A percentile compares a stretch with the other conserved stretches of the same genome.
Evolutionary conservation across 2,113 vertebrate genomes (phyloP).

Genomic region (Damaliscus lunatus): DNA sequence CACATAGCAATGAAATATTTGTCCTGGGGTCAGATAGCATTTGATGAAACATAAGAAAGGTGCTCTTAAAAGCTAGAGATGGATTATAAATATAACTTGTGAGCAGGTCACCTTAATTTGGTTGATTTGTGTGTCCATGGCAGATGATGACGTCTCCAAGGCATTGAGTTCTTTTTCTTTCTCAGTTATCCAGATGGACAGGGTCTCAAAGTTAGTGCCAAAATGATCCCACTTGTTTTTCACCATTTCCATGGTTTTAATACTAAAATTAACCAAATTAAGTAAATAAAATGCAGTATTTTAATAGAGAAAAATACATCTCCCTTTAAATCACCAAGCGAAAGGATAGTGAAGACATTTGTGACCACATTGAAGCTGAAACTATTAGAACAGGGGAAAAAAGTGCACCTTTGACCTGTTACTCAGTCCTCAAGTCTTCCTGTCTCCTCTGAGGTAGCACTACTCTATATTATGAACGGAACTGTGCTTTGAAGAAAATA

Average conservation of each 20-base stretch:
- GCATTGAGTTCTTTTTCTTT: conserved; percentile 88
- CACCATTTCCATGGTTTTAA: conserved; percentile 91
- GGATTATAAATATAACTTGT: conserved; percentile 66
- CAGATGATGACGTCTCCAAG: conserved; percentile 82
- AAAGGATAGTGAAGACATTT: conserved; percentile 21
- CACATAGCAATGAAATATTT: not conserved
- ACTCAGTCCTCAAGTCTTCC: not conserved
- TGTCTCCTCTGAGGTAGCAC: not conserved
- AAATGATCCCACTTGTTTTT: conserved; percentile 92
- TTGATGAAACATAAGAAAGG: not conserved
- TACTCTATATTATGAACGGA: not conserved
- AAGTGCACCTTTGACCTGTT: not conserved
- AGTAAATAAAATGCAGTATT: conserved; percentile 78
- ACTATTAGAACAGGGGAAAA: not conserved
- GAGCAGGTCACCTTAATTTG: conserved; percentile 89
- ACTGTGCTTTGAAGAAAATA: not conserved
- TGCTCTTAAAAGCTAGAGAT: conserved; percentile 39
- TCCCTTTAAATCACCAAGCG: conserved; percentile 18
- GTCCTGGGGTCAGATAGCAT: conserved; percentile 27
- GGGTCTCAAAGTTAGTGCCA: conserved; percentile 87
- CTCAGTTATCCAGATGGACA: conserved; percentile 91
- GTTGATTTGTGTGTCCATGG: conserved; percentile 87
- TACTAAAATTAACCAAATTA: conserved; percentile 88
- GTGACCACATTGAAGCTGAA: not conserved
- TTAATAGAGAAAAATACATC: conserved; percentile 68